Conservation (phyloP, 2,797 vertebrate species). For the Gadopsis bispinosus region DNA sequence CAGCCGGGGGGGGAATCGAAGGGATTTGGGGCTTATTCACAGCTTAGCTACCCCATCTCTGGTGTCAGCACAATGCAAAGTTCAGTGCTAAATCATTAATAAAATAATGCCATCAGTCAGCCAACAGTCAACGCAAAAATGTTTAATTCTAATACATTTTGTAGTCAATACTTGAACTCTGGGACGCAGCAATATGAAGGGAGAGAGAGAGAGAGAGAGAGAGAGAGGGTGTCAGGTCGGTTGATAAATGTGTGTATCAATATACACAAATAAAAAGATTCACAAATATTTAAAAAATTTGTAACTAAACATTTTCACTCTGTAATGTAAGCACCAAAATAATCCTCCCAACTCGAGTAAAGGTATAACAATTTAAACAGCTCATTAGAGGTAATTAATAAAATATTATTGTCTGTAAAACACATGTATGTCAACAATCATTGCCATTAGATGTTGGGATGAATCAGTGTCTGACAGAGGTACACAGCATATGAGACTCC, state of each 20-base stretch:
- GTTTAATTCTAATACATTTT: constrained; percentile 74
- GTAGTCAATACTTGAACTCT: constrained; percentile 69
- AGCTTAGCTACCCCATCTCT: constrained; percentile 85
- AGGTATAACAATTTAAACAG: background rate
- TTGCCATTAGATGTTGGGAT: background rate
- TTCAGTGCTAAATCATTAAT: constrained; percentile 86
- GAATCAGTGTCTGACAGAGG: background rate
- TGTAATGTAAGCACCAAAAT: background rate
- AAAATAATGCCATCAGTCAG: constrained; percentile 85
- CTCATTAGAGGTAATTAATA: background rate
- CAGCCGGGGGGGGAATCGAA: constrained; percentile 84
- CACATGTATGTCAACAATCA: background rate
- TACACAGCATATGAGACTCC: background rate
- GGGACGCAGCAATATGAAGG: constrained; percentile 14
- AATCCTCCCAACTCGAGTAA: background rate
- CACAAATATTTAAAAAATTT: background rate
- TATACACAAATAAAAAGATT: constrained; percentile 2
- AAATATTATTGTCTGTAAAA: background rate
- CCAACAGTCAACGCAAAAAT: constrained; percentile 70
- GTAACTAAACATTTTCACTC: background rate
- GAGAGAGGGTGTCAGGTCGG: background rate
- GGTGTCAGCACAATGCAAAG: constrained; percentile 89
- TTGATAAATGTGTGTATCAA: constrained; percentile 8
- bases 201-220: constrained; percentile 10
- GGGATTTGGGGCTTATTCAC: constrained; percentile 87